Conservation (phyloP, 1,140 invertebrate genomes). For the Drosophila pectinifera region DNA sequence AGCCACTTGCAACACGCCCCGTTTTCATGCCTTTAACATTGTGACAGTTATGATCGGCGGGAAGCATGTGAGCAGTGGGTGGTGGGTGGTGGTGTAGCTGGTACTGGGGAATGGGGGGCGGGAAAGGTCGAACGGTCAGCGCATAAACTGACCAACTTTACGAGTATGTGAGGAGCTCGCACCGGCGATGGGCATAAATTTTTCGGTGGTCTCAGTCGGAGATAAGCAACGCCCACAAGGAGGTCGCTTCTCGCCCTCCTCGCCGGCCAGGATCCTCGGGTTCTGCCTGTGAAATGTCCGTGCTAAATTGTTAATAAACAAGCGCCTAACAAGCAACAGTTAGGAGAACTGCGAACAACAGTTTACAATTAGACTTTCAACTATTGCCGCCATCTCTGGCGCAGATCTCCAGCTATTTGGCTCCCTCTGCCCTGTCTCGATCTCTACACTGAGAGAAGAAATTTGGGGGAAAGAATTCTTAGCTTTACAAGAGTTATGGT, state of each 20-base stretch:
- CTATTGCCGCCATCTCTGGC: conserved; percentile 60
- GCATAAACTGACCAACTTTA: conserved; percentile 72
- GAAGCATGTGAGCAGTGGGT: conserved; percentile 30
- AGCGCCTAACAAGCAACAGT: conserved; percentile 79
- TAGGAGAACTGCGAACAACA: conserved; percentile 73
- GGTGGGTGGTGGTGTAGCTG: background rate
- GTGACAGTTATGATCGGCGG: conserved; percentile 73
- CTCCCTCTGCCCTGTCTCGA: background rate
- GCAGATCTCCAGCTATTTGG: conserved; percentile 31
- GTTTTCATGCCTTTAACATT: conserved; percentile 59
- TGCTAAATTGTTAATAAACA: conserved; percentile 83
- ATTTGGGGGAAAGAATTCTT: background rate
- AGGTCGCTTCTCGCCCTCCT: conserved; percentile 15
- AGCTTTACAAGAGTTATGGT: too few relatives aligned
- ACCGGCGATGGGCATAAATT: conserved; percentile 63
- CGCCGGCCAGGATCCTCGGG: conserved; percentile 12
- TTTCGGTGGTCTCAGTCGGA: conserved; percentile 51
- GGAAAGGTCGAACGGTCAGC: conserved; percentile 73
- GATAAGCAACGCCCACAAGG: conserved; percentile 66
- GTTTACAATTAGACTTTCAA: conserved; percentile 83
- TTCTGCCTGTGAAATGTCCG: conserved; percentile 52
- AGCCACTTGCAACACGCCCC: conserved; percentile 66
- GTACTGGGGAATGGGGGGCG: conserved; percentile 14
- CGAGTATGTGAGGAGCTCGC: conserved; percentile 62
- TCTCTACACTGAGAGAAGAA: background rate